Evolutionary conservation across 2,797 vertebrate species (phyloP).

Genomic region (Sternotherus odoratus): DNA sequence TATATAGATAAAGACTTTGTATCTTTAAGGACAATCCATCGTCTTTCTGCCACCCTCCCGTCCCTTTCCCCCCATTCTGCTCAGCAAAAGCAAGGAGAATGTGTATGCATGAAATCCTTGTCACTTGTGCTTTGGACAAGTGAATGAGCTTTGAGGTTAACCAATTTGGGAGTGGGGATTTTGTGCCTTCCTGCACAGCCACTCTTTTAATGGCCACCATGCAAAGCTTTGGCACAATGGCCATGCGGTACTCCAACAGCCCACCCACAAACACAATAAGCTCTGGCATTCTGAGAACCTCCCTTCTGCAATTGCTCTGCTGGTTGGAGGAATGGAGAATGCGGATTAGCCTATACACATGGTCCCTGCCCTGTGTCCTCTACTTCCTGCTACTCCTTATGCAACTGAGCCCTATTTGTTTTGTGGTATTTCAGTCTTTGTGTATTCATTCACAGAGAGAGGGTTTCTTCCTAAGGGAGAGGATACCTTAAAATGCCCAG

Average conservation of each 20-base stretch:
- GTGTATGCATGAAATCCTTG: neutral
- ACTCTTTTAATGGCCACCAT: neutral
- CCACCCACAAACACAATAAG: neutral
- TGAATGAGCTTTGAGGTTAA: neutral
- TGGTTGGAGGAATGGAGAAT: neutral
- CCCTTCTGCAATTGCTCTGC: neutral
- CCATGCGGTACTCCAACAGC: too few species aligned
- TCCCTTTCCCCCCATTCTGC: neutral
- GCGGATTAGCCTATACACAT: neutral
- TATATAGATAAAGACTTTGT: neutral
- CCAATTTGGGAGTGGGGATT: neutral
- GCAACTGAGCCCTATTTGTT: neutral
- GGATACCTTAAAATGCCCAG: neutral
- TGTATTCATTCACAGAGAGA: neutral
- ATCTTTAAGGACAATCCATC: neutral
- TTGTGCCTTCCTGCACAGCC: neutral
- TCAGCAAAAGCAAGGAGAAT: neutral
- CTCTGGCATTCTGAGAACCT: neutral
- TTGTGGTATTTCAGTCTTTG: neutral
- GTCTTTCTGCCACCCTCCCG: neutral
- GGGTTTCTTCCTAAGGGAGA: neutral
- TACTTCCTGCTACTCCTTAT: fast-evolving
- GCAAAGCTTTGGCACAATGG: neutral
- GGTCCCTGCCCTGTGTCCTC: fast-evolving
- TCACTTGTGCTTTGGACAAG: neutral